Conservation (phyloP, 2,113 vertebrate species). For the Meleagris gallopavo region DNA sequence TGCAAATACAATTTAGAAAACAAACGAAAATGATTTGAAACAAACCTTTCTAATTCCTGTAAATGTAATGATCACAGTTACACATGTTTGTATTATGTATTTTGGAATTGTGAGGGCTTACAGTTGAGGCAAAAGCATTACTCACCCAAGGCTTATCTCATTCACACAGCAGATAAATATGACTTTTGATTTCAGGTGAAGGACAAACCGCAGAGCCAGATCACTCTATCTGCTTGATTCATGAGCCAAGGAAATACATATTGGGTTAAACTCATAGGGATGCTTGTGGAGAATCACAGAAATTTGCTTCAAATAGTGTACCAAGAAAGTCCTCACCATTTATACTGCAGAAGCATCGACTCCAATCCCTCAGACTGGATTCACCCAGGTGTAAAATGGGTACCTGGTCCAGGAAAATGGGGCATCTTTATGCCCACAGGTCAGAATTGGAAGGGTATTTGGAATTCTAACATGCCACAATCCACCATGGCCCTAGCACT, state of each 20-base stretch:
- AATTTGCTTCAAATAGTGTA: background rate
- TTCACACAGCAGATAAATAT: background rate
- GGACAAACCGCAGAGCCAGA: background rate
- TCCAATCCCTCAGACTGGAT: background rate
- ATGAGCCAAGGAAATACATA: background rate
- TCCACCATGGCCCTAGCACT: accelerated
- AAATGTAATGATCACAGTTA: background rate
- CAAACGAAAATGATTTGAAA: background rate
- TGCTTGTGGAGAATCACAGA: background rate
- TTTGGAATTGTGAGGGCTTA: background rate
- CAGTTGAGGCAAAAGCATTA: background rate
- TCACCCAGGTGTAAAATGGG: background rate
- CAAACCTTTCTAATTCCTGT: constrained; percentile 9
- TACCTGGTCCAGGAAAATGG: background rate
- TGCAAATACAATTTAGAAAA: constrained; percentile 4
- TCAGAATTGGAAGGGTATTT: background rate
- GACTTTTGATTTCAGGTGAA: constrained; percentile 49
- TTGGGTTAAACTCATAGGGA: background rate
- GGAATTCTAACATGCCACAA: background rate
- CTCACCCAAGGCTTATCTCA: constrained; percentile 38
- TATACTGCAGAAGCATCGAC: background rate
- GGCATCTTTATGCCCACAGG: background rate
- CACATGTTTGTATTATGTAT: constrained; percentile 5
- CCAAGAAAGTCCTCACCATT: background rate
- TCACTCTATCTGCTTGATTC: background rate